Base-by-base conservation (phyloP, 2,888 invertebrate genomes). In the Hyppa rectilinea region DNA sequence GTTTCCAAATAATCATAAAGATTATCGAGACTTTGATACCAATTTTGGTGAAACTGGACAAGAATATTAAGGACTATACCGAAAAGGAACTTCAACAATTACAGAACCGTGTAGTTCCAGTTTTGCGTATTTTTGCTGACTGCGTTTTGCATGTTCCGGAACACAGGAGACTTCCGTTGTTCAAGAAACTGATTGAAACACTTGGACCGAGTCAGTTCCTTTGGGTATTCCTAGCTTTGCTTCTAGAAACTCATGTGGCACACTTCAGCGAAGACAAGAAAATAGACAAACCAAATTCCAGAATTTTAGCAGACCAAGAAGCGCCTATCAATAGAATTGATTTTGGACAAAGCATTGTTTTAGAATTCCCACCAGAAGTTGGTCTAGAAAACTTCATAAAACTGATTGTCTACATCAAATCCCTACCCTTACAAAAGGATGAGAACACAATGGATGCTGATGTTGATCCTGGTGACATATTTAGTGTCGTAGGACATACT, bases 101-200 rank as follows among this genome's bases (percentile, higher is more conserved):
- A 68, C 93, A 95, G 76, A 92, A 92, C 61, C 95, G 93, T 7
- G 96, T 97, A 0, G 96, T 97, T 45, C 97, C 97, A 2, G 97
- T 99, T 23, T 94, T 99, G 29, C 97, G 98, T 56, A 98, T 99
- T 56, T 99, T 99, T 91, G 98, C 99, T 0, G 98, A 98, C 87
- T 98, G 98, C 0, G 96, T 99, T 55, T 96, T 98, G 0, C 98
- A 99, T 92, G 98, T 99, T 23, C 99, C 99, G 0, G 98, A 98
- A 85, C 99, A 99, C 92, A 97, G 99, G 55, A 96, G 99, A 67
- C 93, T 97, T 67, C 97, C 98, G 0, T 94, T 99, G 0, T 99
- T 99, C 78, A 96, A 96, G 43, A 98, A 98, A 84, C 95, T 99
- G 2, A 93, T 99, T n/a, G 96, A 97, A 43, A 97, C 98, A 0